phyloP scores from a whole-genome alignment of 2,888 invertebrate species.

The Selenia dentaria region DNA sequence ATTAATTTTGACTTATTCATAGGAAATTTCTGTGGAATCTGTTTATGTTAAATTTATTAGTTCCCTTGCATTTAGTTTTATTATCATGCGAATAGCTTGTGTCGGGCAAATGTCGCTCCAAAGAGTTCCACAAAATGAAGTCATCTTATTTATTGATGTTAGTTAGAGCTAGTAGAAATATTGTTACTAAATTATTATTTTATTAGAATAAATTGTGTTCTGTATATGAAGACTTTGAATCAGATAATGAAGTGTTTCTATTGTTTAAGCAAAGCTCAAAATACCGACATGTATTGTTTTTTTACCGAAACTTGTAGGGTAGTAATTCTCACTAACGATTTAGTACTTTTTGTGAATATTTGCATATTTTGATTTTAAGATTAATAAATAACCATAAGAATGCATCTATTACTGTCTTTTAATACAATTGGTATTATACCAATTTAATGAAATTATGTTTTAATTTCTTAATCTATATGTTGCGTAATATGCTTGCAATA shows the following conservation, averaged over 20 bases:
- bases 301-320: slow-evolving; percentile 36
- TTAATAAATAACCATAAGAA: slow-evolving; percentile 76
- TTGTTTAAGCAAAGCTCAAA: slow-evolving; percentile 72
- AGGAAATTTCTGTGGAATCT: neutral
- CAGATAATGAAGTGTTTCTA: slow-evolving; percentile 65
- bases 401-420: slow-evolving; percentile 40
- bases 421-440: no score
- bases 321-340: slow-evolving; percentile 58
- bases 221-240: slow-evolving; percentile 73
- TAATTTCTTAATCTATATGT: no score
- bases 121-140: slow-evolving; percentile 73
- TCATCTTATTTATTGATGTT: slow-evolving; percentile 80
- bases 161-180: slow-evolving; percentile 69
- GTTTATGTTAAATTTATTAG: neutral
- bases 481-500: no score
- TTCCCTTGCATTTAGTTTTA: slow-evolving; percentile 8
- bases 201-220: slow-evolving; percentile 73
- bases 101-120: slow-evolving; percentile 40
- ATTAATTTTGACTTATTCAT: slow-evolving; percentile 1
- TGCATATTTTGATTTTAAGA: slow-evolving; percentile 68
- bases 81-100: slow-evolving; percentile 12
- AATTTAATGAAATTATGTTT: no score
- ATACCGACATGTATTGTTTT: slow-evolving; percentile 44
- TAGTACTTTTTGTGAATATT: slow-evolving; percentile 63
- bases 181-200: slow-evolving; percentile 78